phyloP scores from a whole-genome alignment of 35 echinoderm and acorn worm species.

The Ophioderma brevispina region DNA sequence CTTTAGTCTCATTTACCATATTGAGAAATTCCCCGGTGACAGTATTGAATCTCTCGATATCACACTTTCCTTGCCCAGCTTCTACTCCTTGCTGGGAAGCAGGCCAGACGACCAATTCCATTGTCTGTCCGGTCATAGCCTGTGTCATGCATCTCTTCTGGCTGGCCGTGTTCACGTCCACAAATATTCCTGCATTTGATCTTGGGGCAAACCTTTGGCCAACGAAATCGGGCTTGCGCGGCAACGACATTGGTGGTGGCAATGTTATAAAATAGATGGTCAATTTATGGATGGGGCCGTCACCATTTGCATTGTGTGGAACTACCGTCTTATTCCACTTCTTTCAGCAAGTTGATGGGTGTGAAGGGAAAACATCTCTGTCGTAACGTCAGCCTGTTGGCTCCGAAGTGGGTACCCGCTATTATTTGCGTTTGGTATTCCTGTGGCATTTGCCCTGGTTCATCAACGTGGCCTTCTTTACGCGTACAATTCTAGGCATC shows the following conservation, averaged over 20 bases:
- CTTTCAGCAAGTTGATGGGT: neutral
- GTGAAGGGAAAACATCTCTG: neutral
- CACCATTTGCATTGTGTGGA: neutral
- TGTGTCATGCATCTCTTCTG: constrained; percentile 21
- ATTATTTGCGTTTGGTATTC: neutral
- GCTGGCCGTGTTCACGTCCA: constrained; percentile 8
- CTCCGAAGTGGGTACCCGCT: neutral
- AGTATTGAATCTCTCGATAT: neutral
- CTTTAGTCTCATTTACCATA: neutral
- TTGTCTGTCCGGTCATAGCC: neutral
- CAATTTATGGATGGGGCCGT: neutral
- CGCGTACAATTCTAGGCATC: neutral
- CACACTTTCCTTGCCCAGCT: constrained; percentile 17
- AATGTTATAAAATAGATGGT: neutral
- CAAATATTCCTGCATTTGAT: constrained; percentile 36
- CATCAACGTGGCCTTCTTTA: neutral
- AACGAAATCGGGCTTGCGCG: neutral
- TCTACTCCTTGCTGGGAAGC: neutral
- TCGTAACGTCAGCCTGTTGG: neutral
- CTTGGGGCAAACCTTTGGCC: neutral
- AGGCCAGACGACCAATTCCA: neutral
- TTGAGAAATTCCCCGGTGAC: constrained; percentile 32
- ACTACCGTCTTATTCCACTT: neutral
- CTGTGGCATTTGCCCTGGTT: neutral
- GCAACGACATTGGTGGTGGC: neutral